A percentile compares a stretch with the other conserved stretches of the same genome.
phyloP scores from a whole-genome alignment of 2,113 vertebrate genomes.

The Peromyscus californicus region DNA sequence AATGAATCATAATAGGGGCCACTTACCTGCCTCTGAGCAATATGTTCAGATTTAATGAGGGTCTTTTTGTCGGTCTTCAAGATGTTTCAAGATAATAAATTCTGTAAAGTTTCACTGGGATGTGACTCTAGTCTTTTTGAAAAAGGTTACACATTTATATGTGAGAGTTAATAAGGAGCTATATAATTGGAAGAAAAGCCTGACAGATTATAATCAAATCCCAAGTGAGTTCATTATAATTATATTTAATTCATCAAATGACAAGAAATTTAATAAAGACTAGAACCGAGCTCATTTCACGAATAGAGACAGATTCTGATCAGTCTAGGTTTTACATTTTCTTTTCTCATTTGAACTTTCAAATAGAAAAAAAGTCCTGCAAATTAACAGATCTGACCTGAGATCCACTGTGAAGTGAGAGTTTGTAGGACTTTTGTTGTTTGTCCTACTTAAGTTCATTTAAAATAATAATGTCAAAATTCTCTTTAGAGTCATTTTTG shows the following conservation, averaged over 20 bases:
- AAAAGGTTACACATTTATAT: slow-evolving; percentile 67
- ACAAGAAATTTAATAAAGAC: slow-evolving; percentile 79
- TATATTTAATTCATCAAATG: slow-evolving; percentile 76
- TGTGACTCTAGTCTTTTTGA: slow-evolving; percentile 30
- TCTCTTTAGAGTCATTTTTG: slow-evolving; percentile 22
- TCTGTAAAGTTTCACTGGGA: slow-evolving; percentile 50
- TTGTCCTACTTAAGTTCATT: slow-evolving; percentile 58
- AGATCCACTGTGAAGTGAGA: slow-evolving; percentile 54
- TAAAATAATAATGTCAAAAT: slow-evolving; percentile 9
- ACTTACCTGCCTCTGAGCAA: not conserved
- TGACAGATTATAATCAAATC: slow-evolving; percentile 68
- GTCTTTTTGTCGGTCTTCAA: slow-evolving; percentile 3
- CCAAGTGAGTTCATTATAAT: slow-evolving; percentile 70
- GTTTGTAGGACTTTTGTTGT: not conserved
- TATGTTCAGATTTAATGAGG: slow-evolving; percentile 28
- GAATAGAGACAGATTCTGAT: slow-evolving; percentile 72
- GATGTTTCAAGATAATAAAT: slow-evolving; percentile 52
- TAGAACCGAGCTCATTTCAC: slow-evolving; percentile 42
- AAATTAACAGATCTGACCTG: slow-evolving; percentile 76
- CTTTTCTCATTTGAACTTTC: slow-evolving; percentile 68
- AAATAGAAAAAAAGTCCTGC: slow-evolving; percentile 35
- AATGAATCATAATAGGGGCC: not conserved
- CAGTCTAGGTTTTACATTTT: slow-evolving; percentile 64
- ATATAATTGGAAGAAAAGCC: slow-evolving; percentile 63
- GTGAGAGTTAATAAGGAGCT: slow-evolving; percentile 73